Evolutionary conservation across 2,797 vertebrate genomes (phyloP), one percentile per base, ranked within the genome.

Genomic region (Macropodus opercularis): DNA sequence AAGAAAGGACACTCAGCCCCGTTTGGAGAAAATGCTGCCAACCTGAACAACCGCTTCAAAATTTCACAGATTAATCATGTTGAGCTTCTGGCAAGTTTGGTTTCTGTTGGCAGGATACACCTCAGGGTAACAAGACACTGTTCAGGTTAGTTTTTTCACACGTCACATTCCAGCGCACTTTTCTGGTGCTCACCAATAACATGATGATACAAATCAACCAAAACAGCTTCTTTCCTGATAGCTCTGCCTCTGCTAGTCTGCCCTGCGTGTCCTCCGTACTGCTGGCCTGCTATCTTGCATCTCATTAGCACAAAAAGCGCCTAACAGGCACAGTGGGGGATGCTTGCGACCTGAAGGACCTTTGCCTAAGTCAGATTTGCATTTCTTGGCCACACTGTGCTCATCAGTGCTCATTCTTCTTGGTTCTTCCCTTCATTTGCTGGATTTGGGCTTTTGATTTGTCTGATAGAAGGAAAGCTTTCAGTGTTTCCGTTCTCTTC

Each of bases 231-330:
- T 55, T 15, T 68, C 42, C 41, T 68, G 41, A 75, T 56, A 57
- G 60, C 29, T 52, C 31, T 34, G 29, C 35, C 51, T 57, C 46
- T 61, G 31, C 40, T 49, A 21, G n/a, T 29, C 24, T 72, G 69
- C 66, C 79, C 65, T 64, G 63, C 22, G 36, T 74, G 80, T 72
- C 83, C 79, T 86, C 81, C 76, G 46, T 31, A 36, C 32, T 14
- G 13, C 15, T 26, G 55, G 39, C 9, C 62, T 59, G 47, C 60
- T 77, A 6, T 50, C 68, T 78, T 78, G 80, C 74, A 85, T 83
- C 61, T 89, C 76, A 88, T 89, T 86, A 86, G 66, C 46, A 68
- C 35, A 50, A 67, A 53, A 80, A 60, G 59, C 56, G 47, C 71
- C 62, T 72, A 65, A 55, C 47, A 61, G 50, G 48, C 68, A 56